Conservation (phyloP, 2,888 invertebrate genomes). For the Cephus spinipes region DNA sequence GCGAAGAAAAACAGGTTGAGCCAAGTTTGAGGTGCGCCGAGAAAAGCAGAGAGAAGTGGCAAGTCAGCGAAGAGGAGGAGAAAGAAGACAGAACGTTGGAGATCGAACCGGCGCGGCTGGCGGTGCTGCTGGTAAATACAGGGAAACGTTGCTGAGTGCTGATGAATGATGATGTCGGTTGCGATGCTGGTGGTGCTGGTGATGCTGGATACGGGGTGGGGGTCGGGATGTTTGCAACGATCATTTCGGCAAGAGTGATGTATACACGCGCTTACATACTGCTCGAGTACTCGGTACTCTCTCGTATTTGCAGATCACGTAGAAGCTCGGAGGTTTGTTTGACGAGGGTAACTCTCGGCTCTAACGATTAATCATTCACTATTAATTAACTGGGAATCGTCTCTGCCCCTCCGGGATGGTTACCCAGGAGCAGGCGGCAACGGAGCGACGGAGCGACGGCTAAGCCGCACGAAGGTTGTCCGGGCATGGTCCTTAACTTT, state of each 20-base stretch:
- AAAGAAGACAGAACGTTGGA: too few relatives aligned
- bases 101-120: too few relatives aligned
- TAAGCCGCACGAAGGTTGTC: slow-evolving; percentile 36
- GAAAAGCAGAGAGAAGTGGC: background rate
- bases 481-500: slow-evolving; percentile 57
- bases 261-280: slow-evolving; percentile 24
- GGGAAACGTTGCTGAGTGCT: too few relatives aligned
- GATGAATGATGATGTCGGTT: too few relatives aligned
- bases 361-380: slow-evolving; percentile 60
- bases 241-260: too few relatives aligned
- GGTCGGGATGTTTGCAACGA: too few relatives aligned
- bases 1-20: background rate
- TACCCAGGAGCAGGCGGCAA: too few relatives aligned
- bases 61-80: background rate
- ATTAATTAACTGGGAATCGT: slow-evolving; percentile 59
- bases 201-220: background rate
- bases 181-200: background rate
- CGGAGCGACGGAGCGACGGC: slow-evolving; percentile 9
- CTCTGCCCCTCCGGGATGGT: slow-evolving; percentile 15
- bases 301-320: slow-evolving; percentile 56
- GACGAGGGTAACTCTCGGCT: slow-evolving; percentile 54
- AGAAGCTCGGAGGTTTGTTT: slow-evolving; percentile 55
- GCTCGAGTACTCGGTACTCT: slow-evolving; percentile 21
- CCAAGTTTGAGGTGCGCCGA: background rate
- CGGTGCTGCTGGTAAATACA: too few relatives aligned